Base-by-base conservation (phyloP, 2,888 invertebrate genomes). In the Caenorhabditis uteleia region DNA sequence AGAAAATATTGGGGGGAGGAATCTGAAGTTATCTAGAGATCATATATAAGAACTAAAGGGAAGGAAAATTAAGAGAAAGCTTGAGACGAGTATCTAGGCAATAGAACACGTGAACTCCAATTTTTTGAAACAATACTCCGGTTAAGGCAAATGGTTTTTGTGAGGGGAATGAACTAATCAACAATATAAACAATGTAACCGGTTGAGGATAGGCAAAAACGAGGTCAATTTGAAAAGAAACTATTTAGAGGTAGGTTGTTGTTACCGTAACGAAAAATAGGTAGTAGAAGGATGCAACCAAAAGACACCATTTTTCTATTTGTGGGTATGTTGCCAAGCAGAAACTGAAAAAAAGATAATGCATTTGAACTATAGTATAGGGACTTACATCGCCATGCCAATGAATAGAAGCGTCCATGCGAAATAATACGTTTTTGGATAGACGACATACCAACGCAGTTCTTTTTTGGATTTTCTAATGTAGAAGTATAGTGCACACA, bases 81-180 rank as follows among this genome's bases (percentile, higher is more conserved):
- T 53, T 47, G 27, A 10, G 14, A 12, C 45, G 61, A 61, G 61
- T 61, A 61, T 61, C 61, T 61, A 61, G 50, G 33, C 46, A 39
- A 55, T 44, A 51, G 46, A 55, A 46, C 48, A 53, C 45, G 61
- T 58, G 51, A 43, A 34, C n/a, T n/a, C n/a, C 26, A 51, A 42
- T 51, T 51, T 53, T 46, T 33, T 34, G 40, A 44, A 39, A 47
- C 29, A 31, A 48, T 48, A 59, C 53, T 20, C 18, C 26, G 36
- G 36, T 20, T 7, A 36, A 36, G 36, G 16, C 16, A 14, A 33
- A 33, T n/a, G 33, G 12, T 8, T 29, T 29, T 29, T 29, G 29
- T 8, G 29, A 29, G 29, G 29, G 29, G 29, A 12, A 12, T 6
- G 29, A 12, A 29, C 12, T 29, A 29, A 8, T 29, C 12, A 8